These are phyloP conservation scores for Falco cherrug DNA, from an alignment of 2,797 vertebrate genomes.

Conservation along the genomic window DNA sequence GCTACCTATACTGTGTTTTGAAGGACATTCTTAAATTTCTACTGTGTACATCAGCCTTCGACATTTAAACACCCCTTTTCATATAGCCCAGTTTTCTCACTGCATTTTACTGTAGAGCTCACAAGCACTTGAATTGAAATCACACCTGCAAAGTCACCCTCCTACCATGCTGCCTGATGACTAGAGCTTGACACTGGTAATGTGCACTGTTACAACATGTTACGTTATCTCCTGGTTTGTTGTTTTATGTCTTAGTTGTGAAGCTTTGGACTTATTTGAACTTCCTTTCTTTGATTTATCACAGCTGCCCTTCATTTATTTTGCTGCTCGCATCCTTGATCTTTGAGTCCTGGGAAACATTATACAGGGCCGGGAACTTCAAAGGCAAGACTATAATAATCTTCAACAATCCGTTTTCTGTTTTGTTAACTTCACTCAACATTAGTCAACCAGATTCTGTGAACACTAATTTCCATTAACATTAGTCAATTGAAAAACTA, in stretches of 20 bases:
- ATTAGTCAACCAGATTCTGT: not conserved
- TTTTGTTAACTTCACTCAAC: not conserved
- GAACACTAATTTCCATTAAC: not conserved
- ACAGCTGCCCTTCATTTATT: slow-evolving; percentile 31
- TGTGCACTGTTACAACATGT: not conserved
- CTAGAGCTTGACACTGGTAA: not conserved
- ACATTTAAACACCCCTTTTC: not conserved
- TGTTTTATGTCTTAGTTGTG: not conserved
- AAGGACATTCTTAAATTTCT: not conserved
- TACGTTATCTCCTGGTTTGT: not conserved
- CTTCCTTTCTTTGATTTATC: slow-evolving; percentile 3
- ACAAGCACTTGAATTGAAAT: not conserved
- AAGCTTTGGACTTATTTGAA: not conserved
- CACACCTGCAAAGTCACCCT: not conserved
- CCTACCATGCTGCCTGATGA: not conserved
- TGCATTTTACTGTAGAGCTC: not conserved
- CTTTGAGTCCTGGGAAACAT: slow-evolving; percentile 10
- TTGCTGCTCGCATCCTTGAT: not conserved
- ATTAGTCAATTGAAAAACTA: not conserved
- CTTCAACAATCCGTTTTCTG: not conserved
- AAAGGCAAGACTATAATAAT: not conserved
- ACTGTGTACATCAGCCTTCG: not conserved
- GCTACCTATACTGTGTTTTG: not conserved
- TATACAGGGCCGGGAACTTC: not conserved
- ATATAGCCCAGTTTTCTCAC: not conserved